A percentile compares a stretch with the other conserved stretches of the same genome.
These are phyloP conservation scores for Acromyrmex echinatior DNA, from an alignment of 1,140 invertebrate genomes.

Conservation along the genomic window DNA sequence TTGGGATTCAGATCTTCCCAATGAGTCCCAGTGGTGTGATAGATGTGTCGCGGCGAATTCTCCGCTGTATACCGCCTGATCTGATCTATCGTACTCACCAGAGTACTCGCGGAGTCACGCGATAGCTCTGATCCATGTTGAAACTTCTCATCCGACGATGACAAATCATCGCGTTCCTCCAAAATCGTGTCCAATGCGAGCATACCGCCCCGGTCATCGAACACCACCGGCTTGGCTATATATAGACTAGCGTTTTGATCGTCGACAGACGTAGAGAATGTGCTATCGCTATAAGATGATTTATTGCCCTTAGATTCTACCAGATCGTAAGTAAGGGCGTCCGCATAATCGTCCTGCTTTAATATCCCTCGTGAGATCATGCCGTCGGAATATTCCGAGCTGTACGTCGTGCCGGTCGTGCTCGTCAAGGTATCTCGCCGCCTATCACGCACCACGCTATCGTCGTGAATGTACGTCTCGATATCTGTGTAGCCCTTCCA, in stretches of 20 bases:
- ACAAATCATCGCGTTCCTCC: slow-evolving; percentile 88
- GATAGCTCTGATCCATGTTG: neutral
- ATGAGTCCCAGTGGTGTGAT: slow-evolving; percentile 87
- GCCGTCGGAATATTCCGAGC: slow-evolving; percentile 81
- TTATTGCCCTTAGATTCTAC: slow-evolving; percentile 78
- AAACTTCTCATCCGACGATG: slow-evolving; percentile 67
- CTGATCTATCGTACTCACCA: slow-evolving; percentile 89
- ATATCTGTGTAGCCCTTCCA: slow-evolving; percentile 90
- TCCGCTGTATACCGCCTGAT: slow-evolving; percentile 88
- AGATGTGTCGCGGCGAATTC: slow-evolving; percentile 88
- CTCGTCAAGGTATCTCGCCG: slow-evolving; percentile 88
- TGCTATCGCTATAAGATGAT: slow-evolving; percentile 18
- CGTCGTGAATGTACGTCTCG: slow-evolving; percentile 89
- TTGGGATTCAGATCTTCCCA: slow-evolving; percentile 87
- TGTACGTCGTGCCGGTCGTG: slow-evolving; percentile 82
- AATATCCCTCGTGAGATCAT: slow-evolving; percentile 76
- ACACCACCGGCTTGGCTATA: slow-evolving; percentile 87
- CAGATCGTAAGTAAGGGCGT: slow-evolving; percentile 86
- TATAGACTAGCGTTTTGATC: slow-evolving; percentile 84
- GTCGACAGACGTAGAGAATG: slow-evolving; percentile 65
- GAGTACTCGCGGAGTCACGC: slow-evolving; percentile 86
- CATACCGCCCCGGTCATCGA: slow-evolving; percentile 88
- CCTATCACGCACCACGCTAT: slow-evolving; percentile 88
- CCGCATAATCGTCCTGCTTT: slow-evolving; percentile 88
- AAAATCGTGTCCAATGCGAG: slow-evolving; percentile 86